Base-by-base conservation (phyloP, 2,113 vertebrate species). In the Larimichthys crocea region DNA sequence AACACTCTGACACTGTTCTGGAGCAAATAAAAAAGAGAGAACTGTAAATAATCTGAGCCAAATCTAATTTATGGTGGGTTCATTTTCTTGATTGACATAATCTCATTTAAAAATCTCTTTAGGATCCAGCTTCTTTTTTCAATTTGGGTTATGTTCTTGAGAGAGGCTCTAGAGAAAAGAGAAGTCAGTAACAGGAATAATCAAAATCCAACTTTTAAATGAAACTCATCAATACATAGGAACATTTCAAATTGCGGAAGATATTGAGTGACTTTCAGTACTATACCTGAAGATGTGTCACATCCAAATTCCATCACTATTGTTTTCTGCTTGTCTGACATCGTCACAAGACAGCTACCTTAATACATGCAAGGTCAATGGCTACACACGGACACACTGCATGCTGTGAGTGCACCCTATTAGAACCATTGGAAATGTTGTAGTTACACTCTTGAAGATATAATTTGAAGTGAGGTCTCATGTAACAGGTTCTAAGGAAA, bases 41-140 rank as follows among this genome's bases (percentile, higher is more conserved):
- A 76, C 76, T 62, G 20, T 29, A 44, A 40, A 50, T 53, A n/a
- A 72, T 70, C n/a, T n/a, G 6, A 29, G 73, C 26, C 77, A 69
- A 10, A 48, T 73, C 66, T 74, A 31, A 49, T 31, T 67, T 65
- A 42, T 70, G 29, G 49, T 10, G 15, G 42, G 16, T 69, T 85
- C 9, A 82, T 80, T 82, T 77, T 52, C 63, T 79, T 84, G 68
- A 84, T 68, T 76, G 76, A 69, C 74, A 48, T 48, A 35, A 83
- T 79, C 61, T 64, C 12, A 24, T 64, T 76, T 42, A 48, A 79
- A 81, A 24, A 63, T 80, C 20, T 72, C 55, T 78, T 35, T 20
- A 59, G 20, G 20, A 17, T 67, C 31, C 49, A 61, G 42, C 63
- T 64, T 31, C 26, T 62, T 65, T 56, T 56, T 56, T 55, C 9